These are phyloP conservation scores for Acronicta psi DNA, from an alignment of 2,888 invertebrate genomes.

Conservation along the genomic window DNA sequence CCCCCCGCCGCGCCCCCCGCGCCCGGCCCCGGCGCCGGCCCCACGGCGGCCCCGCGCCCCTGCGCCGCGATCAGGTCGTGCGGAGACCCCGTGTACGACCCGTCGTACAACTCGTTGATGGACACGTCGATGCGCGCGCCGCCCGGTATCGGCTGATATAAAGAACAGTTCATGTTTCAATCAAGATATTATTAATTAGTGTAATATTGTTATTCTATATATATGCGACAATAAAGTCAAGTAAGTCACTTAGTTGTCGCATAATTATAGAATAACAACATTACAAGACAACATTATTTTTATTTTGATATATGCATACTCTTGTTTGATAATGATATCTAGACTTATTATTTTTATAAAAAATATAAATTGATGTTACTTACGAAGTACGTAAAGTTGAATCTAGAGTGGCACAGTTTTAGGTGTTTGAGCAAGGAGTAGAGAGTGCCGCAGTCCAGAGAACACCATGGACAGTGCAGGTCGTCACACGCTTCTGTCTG, in stretches of 20 bases:
- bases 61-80: slow-evolving; percentile 95
- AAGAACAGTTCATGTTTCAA: neutral
- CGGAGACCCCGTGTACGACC: slow-evolving; percentile 97
- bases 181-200: too few relatives aligned
- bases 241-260: too few relatives aligned
- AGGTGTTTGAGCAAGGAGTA: slow-evolving; percentile 97
- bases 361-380: slow-evolving; percentile 70
- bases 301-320: too few relatives aligned
- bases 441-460: slow-evolving; percentile 95
- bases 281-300: too few relatives aligned
- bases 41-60: slow-evolving; percentile 78
- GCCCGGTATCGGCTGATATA: slow-evolving; percentile 90
- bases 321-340: too few relatives aligned
- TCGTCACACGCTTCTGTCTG: slow-evolving; percentile 98
- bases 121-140: slow-evolving; percentile 98
- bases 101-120: slow-evolving; percentile 98
- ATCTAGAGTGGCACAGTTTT: slow-evolving; percentile 97
- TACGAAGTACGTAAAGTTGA: slow-evolving; percentile 97
- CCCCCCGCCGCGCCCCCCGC: slow-evolving; percentile 91
- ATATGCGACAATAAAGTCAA: too few relatives aligned
- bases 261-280: too few relatives aligned
- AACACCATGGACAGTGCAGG: slow-evolving; percentile 98
- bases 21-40: slow-evolving; percentile 59
- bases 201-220: too few relatives aligned
- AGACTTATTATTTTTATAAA: too few relatives aligned